Evolutionary conservation across 1,140 invertebrate genomes (phyloP), one percentile per base, ranked within the genome.

Genomic region (Popillia japonica): DNA sequence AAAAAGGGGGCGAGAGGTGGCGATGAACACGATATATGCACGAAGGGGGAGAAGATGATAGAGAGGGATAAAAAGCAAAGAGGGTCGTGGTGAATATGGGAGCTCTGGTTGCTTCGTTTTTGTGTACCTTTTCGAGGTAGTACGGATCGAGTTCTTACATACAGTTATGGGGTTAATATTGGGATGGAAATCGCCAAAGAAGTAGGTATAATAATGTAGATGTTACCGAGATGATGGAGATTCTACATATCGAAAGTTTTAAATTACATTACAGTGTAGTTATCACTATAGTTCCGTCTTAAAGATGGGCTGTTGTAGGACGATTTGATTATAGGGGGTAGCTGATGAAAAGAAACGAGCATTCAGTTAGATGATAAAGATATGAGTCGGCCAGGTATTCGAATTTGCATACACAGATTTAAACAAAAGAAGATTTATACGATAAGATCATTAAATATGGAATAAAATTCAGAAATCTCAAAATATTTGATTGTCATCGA

Each of bases 131-230:
- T 55, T 55, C 14, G 14, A 55, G 48, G 48, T 55, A 55, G 48
- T n/a, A n/a, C 14, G 48, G 48, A 17, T 55, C 48, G 48, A 7
- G 48, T 55, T 55, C 48, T 55, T 55, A 55, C 17, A 17, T 55
- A 17, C 48, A n/a, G 48, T 55, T 55, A 55, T 17, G 48, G 48
- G 48, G 17, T n/a, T 55, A 55, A 55, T 17, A 55, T 55, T 55
- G 11, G 48, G 14, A 55, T 55, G 48, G 17, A 55, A 55, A 55
- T 17, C 48, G 48, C 6, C 17, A 55, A 14, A 0, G 48, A 55
- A 55, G 48, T 55, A 17, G 42, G 48, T 55, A n/a, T 55, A 55
- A n/a, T 55, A 55, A 55, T 55, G 48, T 55, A 55, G 48, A 55
- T 55, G 48, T 3, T n/a, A 17, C 14, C 17, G 48, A 17, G 48